These are phyloP conservation scores for Rhabdornis inornatus DNA, from an alignment of 2,113 vertebrate species.

Conservation along the genomic window DNA sequence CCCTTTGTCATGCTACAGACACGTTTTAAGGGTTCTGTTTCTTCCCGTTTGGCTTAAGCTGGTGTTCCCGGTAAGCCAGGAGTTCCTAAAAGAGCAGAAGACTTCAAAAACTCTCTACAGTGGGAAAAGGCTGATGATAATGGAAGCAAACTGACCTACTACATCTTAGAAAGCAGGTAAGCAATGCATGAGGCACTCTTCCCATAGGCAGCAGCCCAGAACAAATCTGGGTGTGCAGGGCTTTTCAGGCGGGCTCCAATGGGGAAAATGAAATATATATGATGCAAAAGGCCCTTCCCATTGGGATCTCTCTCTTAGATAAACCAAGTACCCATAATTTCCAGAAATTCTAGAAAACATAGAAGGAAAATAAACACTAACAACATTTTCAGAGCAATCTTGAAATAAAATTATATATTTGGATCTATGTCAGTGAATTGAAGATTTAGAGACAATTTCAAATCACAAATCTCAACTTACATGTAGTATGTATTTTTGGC, in stretches of 20 bases:
- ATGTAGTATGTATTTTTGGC: neutral
- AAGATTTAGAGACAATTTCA: neutral
- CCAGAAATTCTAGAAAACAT: neutral
- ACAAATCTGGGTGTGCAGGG: neutral
- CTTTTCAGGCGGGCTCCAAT: neutral
- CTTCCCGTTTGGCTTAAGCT: conserved; percentile 45
- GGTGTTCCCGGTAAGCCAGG: conserved; percentile 75
- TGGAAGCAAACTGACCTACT: conserved; percentile 65
- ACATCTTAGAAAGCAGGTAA: conserved; percentile 75
- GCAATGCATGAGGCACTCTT: neutral
- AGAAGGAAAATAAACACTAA: neutral
- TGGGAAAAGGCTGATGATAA: conserved; percentile 76
- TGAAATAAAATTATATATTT: neutral
- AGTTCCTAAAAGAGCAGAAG: conserved; percentile 59
- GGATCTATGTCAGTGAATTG: neutral
- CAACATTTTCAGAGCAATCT: neutral
- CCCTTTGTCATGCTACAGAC: neutral
- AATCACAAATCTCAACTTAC: neutral
- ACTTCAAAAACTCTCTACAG: conserved; percentile 57
- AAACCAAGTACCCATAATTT: neutral
- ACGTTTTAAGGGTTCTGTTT: neutral
- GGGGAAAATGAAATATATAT: neutral
- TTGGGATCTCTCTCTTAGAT: neutral
- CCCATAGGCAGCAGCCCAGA: neutral
- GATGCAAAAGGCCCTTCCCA: neutral